Base-by-base conservation (phyloP, 2,888 invertebrate genomes). In the Leptopilina syphax region DNA sequence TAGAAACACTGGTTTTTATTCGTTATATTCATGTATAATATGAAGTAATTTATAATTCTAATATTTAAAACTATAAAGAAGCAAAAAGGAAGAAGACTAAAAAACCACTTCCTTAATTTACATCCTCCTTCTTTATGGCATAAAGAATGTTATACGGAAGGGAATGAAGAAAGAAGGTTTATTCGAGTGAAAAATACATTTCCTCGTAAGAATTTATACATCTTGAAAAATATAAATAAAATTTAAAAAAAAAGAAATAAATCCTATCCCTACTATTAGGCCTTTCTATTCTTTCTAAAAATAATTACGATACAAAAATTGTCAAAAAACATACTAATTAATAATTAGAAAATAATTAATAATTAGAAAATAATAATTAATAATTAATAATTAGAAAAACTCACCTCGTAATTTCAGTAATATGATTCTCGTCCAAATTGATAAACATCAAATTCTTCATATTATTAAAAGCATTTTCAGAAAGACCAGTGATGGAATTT, bases 361-460 rank as follows among this genome's bases (percentile, higher is more conserved):
- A 63, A 50, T 13, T 0, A 18, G 66, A 57, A 76, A 65, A n/a
- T n/a, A n/a, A n/a, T n/a, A n/a, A n/a, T n/a, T n/a, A n/a, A n/a
- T n/a, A n/a, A n/a, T n/a, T n/a, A n/a, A n/a, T n/a, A n/a, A n/a
- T n/a, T n/a, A n/a, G 66, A n/a, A 63, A 63, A 60, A 80, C 85
- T 84, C 81, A 91, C 91, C 90, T 93, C 86, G 95, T 95, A 78
- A 97, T 94, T 89, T 96, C 96, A 13, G 94, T 93, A 84, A 97
- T 95, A 89, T 94, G 94, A 92, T 97, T 97, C 83, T 96, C 95
- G 87, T 96, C 95, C 85, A 97, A 92, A 90, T 95, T 95, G 84
- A 97, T 93, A 65, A 94, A 93, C 1, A 94, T 94, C 86, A 97
- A 92, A 81, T 95, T 95, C 0, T 94, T 94, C 87, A 97, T 93